Percentiles rank a stretch among this genome's conserved stretches.
Conservation (phyloP, 2,888 invertebrate species). For the Pedicia rivosa region DNA sequence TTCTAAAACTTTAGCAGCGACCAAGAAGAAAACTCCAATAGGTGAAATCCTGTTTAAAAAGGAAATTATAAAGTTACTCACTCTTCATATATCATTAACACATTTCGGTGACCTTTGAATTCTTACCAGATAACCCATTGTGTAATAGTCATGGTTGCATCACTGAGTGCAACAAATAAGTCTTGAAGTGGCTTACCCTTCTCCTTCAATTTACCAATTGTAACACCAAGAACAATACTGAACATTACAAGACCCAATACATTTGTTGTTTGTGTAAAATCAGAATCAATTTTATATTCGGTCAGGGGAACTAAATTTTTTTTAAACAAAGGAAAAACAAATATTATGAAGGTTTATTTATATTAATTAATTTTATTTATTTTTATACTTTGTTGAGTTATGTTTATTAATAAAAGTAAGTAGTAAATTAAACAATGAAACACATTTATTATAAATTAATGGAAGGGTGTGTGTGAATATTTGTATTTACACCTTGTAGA, state of each 20-base stretch:
- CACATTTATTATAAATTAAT: no score
- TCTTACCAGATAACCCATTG: constrained; percentile 95
- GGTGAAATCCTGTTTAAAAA: constrained; percentile 91
- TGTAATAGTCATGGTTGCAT: constrained; percentile 94
- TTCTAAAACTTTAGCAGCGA: constrained; percentile 81
- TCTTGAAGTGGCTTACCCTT: constrained; percentile 65
- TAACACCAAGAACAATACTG: constrained; percentile 75
- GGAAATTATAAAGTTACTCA: no score
- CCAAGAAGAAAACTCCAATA: constrained; percentile 73
- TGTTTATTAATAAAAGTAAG: no score
- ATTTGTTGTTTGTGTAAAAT: constrained; percentile 60
- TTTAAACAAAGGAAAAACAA: no score
- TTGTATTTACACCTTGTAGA: no score
- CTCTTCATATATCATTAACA: no score
- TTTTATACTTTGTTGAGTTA: no score
- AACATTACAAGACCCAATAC: constrained; percentile 75
- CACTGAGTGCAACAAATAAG: constrained; percentile 75
- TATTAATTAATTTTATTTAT: no score
- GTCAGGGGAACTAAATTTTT: constrained; percentile 38
- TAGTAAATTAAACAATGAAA: no score
- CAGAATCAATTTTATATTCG: constrained; percentile 51
- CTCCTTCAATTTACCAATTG: constrained; percentile 75
- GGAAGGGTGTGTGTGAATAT: no score
- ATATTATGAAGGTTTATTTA: no score
- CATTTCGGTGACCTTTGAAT: no score